Percentiles rank a stretch among this genome's conserved stretches.
These are phyloP conservation scores for Germaria angustata DNA, from an alignment of 2,888 invertebrate genomes.

Conservation along the genomic window DNA sequence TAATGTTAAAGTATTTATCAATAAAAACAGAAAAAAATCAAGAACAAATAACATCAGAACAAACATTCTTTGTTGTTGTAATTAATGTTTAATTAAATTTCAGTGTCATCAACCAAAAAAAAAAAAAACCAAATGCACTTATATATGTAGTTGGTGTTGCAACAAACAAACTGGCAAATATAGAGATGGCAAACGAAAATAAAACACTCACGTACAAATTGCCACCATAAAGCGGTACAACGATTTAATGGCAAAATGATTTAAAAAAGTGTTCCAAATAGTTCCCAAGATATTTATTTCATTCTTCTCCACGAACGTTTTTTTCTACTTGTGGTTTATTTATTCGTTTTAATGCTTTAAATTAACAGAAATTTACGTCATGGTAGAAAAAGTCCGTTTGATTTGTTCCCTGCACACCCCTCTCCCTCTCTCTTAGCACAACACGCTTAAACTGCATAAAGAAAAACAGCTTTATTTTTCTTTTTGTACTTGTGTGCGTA, in stretches of 20 bases:
- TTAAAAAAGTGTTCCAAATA: slow-evolving; percentile 29
- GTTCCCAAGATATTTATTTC: slow-evolving; percentile 29
- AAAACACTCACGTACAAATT: background rate
- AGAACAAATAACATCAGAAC: background rate
- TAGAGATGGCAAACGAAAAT: background rate
- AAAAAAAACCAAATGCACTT: background rate
- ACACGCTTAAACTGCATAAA: slow-evolving; percentile 20
- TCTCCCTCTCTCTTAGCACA: background rate
- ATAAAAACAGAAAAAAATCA: no score
- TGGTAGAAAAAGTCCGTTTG: slow-evolving; percentile 19
- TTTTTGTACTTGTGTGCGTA: slow-evolving; percentile 16
- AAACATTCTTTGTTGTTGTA: slow-evolving; percentile 9
- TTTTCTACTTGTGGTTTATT: slow-evolving; percentile 12
- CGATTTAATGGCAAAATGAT: slow-evolving; percentile 34
- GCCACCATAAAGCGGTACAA: slow-evolving; percentile 18
- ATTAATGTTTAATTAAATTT: slow-evolving; percentile 63
- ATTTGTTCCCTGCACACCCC: background rate
- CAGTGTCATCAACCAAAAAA: slow-evolving; percentile 48
- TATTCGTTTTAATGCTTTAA: slow-evolving; percentile 6
- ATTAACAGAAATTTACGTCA: slow-evolving; percentile 28
- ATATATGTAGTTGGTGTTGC: background rate
- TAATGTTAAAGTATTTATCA: background rate
- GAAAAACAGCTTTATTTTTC: background rate
- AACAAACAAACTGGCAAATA: background rate
- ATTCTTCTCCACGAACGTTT: slow-evolving; percentile 11